Evolutionary conservation across 2,888 invertebrate species (phyloP), one percentile per base, ranked within the genome.

Genomic region (Chorisops tibialis): DNA sequence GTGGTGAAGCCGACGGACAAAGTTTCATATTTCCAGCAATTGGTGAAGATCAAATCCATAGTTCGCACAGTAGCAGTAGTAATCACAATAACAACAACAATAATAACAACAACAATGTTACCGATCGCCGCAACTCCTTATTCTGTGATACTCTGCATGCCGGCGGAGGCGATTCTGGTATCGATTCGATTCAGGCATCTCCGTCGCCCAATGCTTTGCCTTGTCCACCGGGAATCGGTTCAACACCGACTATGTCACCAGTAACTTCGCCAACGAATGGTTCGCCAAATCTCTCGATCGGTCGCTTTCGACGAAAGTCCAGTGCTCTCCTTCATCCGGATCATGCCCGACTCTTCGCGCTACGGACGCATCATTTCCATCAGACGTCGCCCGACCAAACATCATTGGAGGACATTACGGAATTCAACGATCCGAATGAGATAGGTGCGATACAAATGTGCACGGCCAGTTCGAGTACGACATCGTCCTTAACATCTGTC

Each of bases 161-260:
- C 51, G n/a, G n/a, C n/a, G 82, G 82, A 68, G 82, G 83, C 68
- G 87, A 88, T 74, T 87, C 87, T 16, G 87, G 87, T 63, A 88
- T 87, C 71, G 87, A 87, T 68, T 87, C 87, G 12, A 83, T 85
- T 65, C 87, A 87, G 81, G 87, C 87, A 69, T 83, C 82, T 39
- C 82, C 82, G 4, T 79, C 81, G 58, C 82, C 82, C 12, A 79
- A 78, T 65, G 77, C 78, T 39, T 72, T 79, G 64, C 73, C 74
- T n/a, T 74, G 74, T 7, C 75, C 76, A 12, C 77, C 76, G 30
- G 77, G 75, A 5, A 69, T 69, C 0, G 74, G 75, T 30, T 79
- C 80, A 43, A 73, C 75, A 30, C 70, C 75, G 49, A n/a, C n/a
- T n/a, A 73, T 69, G 19, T 77, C 77, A 48, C 78, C 77, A n/a